These are phyloP conservation scores for Notolabrus celidotus DNA, from an alignment of 2,797 vertebrate species.

Conservation along the genomic window DNA sequence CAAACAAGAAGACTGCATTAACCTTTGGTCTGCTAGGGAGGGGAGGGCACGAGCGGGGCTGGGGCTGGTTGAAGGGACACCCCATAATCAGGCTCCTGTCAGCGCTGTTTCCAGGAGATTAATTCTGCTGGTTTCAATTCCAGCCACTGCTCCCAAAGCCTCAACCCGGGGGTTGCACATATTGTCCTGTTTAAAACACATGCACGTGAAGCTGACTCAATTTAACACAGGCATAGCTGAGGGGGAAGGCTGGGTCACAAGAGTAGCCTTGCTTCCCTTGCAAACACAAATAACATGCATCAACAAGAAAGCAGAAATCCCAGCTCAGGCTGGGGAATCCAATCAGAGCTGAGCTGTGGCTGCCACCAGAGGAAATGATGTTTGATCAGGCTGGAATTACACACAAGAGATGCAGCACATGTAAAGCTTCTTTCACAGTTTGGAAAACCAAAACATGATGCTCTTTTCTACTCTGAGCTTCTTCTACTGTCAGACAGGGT, in stretches of 20 bases:
- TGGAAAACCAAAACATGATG: slow-evolving; percentile 25
- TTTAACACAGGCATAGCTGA: slow-evolving; percentile 78
- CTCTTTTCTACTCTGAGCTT: slow-evolving; percentile 38
- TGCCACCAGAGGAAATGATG: slow-evolving; percentile 45
- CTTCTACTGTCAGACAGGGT: slow-evolving; percentile 78
- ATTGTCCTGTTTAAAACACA: slow-evolving; percentile 82
- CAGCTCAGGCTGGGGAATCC: slow-evolving; percentile 57
- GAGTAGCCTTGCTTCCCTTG: slow-evolving; percentile 58
- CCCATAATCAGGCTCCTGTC: slow-evolving; percentile 87
- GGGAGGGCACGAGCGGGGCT: slow-evolving; percentile 76
- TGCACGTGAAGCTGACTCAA: slow-evolving; percentile 77
- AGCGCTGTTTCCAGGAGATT: slow-evolving; percentile 84
- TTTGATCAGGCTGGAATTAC: slow-evolving; percentile 35
- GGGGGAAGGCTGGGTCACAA: slow-evolving; percentile 65
- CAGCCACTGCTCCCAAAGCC: slow-evolving; percentile 67
- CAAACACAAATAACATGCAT: slow-evolving; percentile 89
- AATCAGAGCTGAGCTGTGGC: slow-evolving; percentile 59
- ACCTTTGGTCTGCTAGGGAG: slow-evolving; percentile 84
- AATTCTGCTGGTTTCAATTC: slow-evolving; percentile 87
- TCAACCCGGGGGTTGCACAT: slow-evolving; percentile 72
- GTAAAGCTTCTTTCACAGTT: slow-evolving; percentile 39
- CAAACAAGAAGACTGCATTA: slow-evolving; percentile 87
- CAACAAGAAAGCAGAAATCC: slow-evolving; percentile 89
- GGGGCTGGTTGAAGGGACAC: slow-evolving; percentile 82
- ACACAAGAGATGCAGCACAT: slow-evolving; percentile 28